Evolutionary conservation across 1,140 invertebrate species (phyloP).

Genomic region (Vanessa atalanta): DNA sequence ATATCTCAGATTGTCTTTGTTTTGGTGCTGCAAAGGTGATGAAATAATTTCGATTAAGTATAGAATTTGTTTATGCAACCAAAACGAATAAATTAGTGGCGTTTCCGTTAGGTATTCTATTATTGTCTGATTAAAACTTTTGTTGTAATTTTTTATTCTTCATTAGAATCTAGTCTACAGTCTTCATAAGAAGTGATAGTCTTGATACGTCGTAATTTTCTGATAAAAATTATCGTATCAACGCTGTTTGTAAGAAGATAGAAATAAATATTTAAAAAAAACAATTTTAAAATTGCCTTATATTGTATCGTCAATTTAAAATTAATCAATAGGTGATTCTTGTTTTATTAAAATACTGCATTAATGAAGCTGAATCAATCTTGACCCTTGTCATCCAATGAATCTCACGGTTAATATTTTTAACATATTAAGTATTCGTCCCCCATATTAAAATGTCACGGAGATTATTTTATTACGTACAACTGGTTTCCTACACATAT

Average conservation of each 20-base stretch:
- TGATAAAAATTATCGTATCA: too few species aligned
- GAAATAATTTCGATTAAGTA: constrained; percentile 11
- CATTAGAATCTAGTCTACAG: too few species aligned
- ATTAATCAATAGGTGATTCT: not conserved
- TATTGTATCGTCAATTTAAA: not conserved
- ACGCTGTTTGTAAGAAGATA: too few species aligned
- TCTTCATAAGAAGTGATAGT: too few species aligned
- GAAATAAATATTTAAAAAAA: not conserved
- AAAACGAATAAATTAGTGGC: not conserved
- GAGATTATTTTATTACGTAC: constrained; percentile 58
- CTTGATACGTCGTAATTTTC: too few species aligned
- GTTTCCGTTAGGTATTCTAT: too few species aligned
- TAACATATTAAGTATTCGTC: constrained; percentile 41
- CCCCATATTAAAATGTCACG: constrained; percentile 60
- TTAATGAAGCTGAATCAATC: not conserved
- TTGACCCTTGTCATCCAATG: constrained; percentile 14
- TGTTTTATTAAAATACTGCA: not conserved
- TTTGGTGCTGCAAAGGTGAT: constrained; percentile 13
- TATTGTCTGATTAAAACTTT: too few species aligned
- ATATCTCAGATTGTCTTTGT: constrained; percentile 28
- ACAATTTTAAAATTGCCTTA: not conserved
- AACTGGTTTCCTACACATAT: constrained; percentile 53
- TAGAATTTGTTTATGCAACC: not conserved
- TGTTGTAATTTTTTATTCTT: too few species aligned
- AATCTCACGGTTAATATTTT: constrained; percentile 20